Percentiles rank a stretch among this genome's conserved stretches.
Evolutionary conservation across 2,113 vertebrate species (phyloP).

Genomic region (Damaliscus lunatus): DNA sequence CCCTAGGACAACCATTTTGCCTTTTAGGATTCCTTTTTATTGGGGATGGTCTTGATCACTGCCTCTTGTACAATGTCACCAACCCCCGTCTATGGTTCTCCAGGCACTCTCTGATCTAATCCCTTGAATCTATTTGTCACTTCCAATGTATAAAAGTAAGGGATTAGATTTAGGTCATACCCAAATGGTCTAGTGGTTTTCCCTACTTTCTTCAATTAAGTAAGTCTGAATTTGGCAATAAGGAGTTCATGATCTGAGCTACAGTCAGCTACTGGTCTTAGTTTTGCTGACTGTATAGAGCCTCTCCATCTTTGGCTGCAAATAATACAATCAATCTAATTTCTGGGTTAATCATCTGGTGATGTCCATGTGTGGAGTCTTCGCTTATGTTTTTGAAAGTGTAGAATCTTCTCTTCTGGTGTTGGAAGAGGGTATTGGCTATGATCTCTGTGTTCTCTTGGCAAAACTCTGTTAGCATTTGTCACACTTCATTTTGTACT

Average conservation of each 20-base stretch:
- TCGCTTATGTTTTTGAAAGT: neutral
- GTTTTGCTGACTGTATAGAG: neutral
- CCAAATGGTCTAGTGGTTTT: neutral
- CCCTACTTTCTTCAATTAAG: neutral
- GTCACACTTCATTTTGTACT: neutral
- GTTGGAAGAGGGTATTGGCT: neutral
- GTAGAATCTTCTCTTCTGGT: neutral
- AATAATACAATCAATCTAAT: neutral
- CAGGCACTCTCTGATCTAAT: neutral
- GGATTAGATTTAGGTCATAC: neutral
- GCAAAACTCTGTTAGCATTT: neutral
- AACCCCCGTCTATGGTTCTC: accelerated
- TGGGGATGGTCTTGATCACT: neutral
- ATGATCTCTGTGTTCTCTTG: neutral
- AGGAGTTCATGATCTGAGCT: neutral
- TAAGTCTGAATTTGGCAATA: neutral
- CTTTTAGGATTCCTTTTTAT: neutral
- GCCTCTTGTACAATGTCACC: neutral
- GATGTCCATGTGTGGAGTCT: neutral
- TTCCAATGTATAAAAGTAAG: neutral
- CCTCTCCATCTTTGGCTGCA: neutral
- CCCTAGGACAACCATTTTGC: neutral
- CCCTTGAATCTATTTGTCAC: neutral
- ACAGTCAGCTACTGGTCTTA: neutral
- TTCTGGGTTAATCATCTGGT: neutral